Evolutionary conservation across 2,797 vertebrate genomes (phyloP).

Genomic region (Notamacropus eugenii): DNA sequence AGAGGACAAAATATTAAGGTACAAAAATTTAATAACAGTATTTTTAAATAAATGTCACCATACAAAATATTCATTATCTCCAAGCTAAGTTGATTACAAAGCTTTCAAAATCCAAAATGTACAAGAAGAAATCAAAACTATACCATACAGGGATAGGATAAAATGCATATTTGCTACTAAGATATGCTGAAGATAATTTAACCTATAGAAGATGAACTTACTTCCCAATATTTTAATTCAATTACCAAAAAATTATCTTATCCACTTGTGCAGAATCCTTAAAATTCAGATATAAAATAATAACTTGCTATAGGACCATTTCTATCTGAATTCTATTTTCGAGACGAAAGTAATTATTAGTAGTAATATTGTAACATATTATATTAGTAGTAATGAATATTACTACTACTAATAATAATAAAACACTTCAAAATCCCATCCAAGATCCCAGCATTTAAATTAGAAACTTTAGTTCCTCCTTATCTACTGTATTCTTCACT

Average conservation of each 20-base stretch:
- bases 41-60: not conserved
- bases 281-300: not conserved
- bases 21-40: not conserved
- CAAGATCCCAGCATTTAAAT: not conserved
- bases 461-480: not conserved
- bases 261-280: not conserved
- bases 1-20: not conserved
- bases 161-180: no score
- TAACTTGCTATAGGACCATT: not conserved
- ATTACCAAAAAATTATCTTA: not conserved
- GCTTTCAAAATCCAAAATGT: not conserved
- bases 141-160: not conserved
- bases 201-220: not conserved
- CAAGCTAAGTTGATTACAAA: not conserved
- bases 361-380: no score
- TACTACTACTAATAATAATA: not conserved
- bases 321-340: not conserved
- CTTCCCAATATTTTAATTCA: not conserved
- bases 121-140: not conserved
- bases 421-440: not conserved
- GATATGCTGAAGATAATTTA: not conserved
- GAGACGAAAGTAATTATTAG: not conserved
- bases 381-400: no score
- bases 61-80: not conserved
- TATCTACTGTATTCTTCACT: not conserved